phyloP scores from a whole-genome alignment of 2,888 invertebrate species.

The Dryobota labecula region DNA sequence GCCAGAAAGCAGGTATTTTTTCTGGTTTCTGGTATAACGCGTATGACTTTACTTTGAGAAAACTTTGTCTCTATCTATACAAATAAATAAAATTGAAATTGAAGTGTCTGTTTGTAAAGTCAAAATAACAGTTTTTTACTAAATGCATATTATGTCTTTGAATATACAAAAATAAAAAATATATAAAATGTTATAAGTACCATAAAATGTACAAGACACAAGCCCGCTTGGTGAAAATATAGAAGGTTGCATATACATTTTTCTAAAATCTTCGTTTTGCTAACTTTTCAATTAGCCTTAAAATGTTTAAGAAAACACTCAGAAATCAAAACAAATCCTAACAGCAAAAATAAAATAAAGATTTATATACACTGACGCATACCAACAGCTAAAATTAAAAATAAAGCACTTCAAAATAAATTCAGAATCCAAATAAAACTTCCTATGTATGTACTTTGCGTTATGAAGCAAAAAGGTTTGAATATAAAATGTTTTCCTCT shows the following conservation, averaged over 20 bases:
- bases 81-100: too few relatives aligned
- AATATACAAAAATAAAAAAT: too few relatives aligned
- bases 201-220: neutral
- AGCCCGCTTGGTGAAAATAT: neutral
- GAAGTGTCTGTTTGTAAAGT: too few relatives aligned
- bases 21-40: neutral
- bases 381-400: slow-evolving; percentile 32
- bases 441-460: slow-evolving; percentile 38
- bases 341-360: slow-evolving; percentile 15
- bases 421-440: slow-evolving; percentile 43
- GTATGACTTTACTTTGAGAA: neutral
- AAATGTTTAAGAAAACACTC: slow-evolving; percentile 25
- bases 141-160: too few relatives aligned
- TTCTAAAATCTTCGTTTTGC: neutral
- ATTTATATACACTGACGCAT: slow-evolving; percentile 18
- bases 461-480: slow-evolving; percentile 38
- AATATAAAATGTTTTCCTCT: slow-evolving; percentile 43
- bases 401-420: slow-evolving; percentile 46
- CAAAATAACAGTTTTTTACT: too few relatives aligned
- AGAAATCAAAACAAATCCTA: slow-evolving; percentile 23
- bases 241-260: neutral
- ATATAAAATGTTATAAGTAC: too few relatives aligned
- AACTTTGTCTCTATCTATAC: neutral
- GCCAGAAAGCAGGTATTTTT: neutral
- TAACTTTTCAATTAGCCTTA: slow-evolving; percentile 9